Evolutionary conservation across 2,888 invertebrate genomes (phyloP).

Genomic region (Platycheirus albimanus): DNA sequence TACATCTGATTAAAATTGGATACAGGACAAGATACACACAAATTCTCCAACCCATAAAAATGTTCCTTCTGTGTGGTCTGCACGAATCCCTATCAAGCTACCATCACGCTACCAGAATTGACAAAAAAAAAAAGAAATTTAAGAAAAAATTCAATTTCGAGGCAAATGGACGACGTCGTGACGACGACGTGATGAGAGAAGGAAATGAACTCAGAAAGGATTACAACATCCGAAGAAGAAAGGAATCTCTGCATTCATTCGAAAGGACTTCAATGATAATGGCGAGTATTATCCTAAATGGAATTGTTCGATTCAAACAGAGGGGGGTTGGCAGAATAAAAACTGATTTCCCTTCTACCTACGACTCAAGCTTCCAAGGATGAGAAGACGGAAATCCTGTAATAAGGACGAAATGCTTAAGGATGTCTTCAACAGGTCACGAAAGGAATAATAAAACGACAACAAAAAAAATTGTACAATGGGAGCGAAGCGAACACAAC

Average conservation of each 20-base stretch:
- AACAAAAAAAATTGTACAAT: constrained; percentile 52
- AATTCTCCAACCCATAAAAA: constrained; percentile 49
- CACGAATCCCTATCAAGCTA: background rate
- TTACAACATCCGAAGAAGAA: constrained; percentile 28
- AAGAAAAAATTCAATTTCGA: constrained; percentile 53
- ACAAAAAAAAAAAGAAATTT: constrained; percentile 30
- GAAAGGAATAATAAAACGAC: constrained; percentile 34
- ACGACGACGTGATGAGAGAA: constrained; percentile 61
- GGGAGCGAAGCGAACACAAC: background rate
- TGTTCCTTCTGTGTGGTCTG: constrained; percentile 35
- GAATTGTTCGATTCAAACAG: constrained; percentile 62
- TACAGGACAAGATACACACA: constrained; percentile 34
- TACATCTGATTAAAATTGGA: constrained; percentile 63
- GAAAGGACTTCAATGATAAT: constrained; percentile 54
- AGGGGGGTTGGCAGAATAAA: too few relatives aligned
- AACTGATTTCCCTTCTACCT: too few relatives aligned
- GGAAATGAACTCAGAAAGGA: constrained; percentile 65
- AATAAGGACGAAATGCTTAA: constrained; percentile 54
- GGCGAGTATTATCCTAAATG: constrained; percentile 60
- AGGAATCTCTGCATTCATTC: constrained; percentile 56
- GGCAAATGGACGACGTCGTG: constrained; percentile 34
- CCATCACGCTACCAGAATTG: constrained; percentile 28
- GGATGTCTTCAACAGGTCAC: constrained; percentile 64
- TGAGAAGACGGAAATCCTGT: constrained; percentile 39
- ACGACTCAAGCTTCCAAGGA: background rate